Evolutionary conservation across 1,140 invertebrate species (phyloP).

Genomic region (Dermatophagoides farinae): DNA sequence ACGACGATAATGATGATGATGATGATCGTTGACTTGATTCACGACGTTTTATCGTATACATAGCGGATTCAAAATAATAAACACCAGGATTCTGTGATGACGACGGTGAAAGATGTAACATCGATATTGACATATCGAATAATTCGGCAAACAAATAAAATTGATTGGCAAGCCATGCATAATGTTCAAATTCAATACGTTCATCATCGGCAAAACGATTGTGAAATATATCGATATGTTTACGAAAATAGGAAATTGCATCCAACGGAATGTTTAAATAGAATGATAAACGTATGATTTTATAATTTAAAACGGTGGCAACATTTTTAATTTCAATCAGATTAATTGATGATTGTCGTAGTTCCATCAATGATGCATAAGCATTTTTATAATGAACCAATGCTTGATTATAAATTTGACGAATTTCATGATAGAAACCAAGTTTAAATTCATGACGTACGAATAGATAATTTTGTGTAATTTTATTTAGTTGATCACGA

Average conservation of each 20-base stretch:
- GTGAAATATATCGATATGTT: constrained; percentile 72
- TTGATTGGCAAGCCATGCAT: constrained; percentile 90
- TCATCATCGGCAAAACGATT: constrained; percentile 40
- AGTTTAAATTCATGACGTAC: constrained; percentile 93
- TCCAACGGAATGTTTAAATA: constrained; percentile 66
- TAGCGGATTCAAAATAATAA: constrained; percentile 81
- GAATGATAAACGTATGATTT: constrained; percentile 69
- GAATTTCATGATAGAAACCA: constrained; percentile 82
- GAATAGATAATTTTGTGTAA: constrained; percentile 69
- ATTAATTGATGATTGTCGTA: constrained; percentile 68
- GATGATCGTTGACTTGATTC: background rate
- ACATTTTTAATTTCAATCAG: constrained; percentile 77
- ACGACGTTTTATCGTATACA: constrained; percentile 42
- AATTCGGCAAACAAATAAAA: constrained; percentile 60
- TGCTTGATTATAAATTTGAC: constrained; percentile 64
- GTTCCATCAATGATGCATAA: constrained; percentile 66
- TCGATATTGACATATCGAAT: constrained; percentile 79
- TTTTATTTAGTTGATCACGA: constrained; percentile 73
- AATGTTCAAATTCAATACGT: constrained; percentile 66
- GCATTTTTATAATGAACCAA: constrained; percentile 83
- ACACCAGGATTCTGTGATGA: constrained; percentile 91
- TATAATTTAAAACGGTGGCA: constrained; percentile 88
- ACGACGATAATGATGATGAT: constrained; percentile 4
- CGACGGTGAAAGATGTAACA: constrained; percentile 55
- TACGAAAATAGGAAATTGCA: constrained; percentile 75